Percentiles rank a stretch among this genome's conserved stretches.
phyloP scores from a whole-genome alignment of 2,113 vertebrate genomes.

The Rynchops niger region DNA sequence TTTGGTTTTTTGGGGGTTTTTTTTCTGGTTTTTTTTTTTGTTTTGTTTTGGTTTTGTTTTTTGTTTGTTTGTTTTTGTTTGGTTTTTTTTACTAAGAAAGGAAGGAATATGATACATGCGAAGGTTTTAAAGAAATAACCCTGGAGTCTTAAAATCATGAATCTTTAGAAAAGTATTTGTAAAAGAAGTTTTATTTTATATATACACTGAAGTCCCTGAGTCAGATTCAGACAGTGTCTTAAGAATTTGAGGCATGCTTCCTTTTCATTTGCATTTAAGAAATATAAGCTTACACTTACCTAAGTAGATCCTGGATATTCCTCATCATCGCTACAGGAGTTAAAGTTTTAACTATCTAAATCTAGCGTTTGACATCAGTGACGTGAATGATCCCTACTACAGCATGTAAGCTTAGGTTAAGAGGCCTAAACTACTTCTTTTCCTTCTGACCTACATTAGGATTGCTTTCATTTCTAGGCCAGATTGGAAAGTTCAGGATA shows the following conservation, averaged over 20 bases:
- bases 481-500: slow-evolving; percentile 59
- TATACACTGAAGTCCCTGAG: background rate
- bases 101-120: background rate
- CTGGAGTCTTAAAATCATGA: background rate
- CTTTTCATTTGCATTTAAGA: slow-evolving; percentile 58
- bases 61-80: too few relatives aligned
- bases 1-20: background rate
- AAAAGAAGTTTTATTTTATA: slow-evolving; percentile 17
- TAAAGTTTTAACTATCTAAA: slow-evolving; percentile 63
- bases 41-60: too few relatives aligned
- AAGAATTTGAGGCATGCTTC: slow-evolving; percentile 27
- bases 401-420: slow-evolving; percentile 60
- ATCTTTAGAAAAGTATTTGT: slow-evolving; percentile 1
- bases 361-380: slow-evolving; percentile 45
- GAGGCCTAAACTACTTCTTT: slow-evolving; percentile 61
- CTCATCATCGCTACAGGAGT: slow-evolving; percentile 26
- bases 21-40: too few relatives aligned
- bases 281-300: slow-evolving; percentile 49
- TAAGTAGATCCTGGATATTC: slow-evolving; percentile 58
- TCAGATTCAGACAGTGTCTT: slow-evolving; percentile 12
- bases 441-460: slow-evolving; percentile 69
- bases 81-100: background rate
- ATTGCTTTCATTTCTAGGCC: slow-evolving; percentile 59
- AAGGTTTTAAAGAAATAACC: background rate
- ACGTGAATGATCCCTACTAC: background rate